These are phyloP conservation scores for Hemicordylus capensis DNA, from an alignment of 2,113 vertebrate genomes.

Conservation along the genomic window DNA sequence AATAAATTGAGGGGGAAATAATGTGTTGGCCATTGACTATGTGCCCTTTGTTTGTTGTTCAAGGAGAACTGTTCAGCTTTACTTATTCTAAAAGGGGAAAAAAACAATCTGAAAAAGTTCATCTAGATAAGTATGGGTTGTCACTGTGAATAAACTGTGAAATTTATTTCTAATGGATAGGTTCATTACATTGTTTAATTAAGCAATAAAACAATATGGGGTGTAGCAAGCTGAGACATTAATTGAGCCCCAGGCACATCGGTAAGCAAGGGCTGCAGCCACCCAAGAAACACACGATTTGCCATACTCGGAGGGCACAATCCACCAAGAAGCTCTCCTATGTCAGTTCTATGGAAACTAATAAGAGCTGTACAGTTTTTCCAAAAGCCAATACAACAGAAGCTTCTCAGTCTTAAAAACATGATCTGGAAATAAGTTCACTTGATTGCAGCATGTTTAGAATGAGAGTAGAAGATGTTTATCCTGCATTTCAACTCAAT, in stretches of 20 bases:
- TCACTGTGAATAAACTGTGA: background rate
- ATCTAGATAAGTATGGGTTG: background rate
- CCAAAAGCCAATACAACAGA: background rate
- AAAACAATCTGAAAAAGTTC: rapidly evolving
- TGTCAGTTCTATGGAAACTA: background rate
- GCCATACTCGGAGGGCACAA: background rate
- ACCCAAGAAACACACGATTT: background rate
- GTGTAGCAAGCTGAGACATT: background rate
- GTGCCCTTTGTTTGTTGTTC: constrained; percentile 36
- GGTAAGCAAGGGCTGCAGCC: background rate
- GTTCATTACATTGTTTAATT: constrained; percentile 35
- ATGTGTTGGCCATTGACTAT: constrained; percentile 30
- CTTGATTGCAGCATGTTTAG: background rate
- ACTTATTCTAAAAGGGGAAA: constrained; percentile 10
- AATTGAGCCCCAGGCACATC: background rate
- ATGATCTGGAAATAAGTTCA: background rate
- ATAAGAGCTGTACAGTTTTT: background rate
- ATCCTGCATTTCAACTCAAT: background rate
- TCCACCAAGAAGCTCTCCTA: background rate
- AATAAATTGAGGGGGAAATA: constrained; percentile 48
- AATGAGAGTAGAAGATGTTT: background rate
- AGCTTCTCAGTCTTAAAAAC: background rate
- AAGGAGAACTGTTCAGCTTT: background rate
- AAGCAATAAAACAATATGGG: constrained; percentile 1
- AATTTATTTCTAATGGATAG: background rate